Evolutionary conservation across 2,888 invertebrate genomes (phyloP).

Genomic region (Clitarchus hookeri): DNA sequence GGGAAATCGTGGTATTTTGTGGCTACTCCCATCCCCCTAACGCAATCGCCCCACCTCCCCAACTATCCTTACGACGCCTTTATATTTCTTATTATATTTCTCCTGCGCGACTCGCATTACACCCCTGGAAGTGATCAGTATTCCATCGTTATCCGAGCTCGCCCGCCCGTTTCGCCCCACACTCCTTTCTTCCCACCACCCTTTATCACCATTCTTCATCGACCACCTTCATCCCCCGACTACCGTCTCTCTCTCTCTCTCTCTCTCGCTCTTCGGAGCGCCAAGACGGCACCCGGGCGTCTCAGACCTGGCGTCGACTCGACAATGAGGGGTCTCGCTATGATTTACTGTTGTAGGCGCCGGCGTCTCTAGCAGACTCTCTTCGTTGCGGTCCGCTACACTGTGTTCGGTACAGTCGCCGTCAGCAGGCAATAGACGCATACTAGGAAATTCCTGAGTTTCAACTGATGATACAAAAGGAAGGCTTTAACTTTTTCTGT

Average conservation of each 20-base stretch:
- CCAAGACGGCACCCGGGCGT: conserved; percentile 16
- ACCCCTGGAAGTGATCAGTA: conserved; percentile 31
- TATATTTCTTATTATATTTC: conserved; percentile 23
- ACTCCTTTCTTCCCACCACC: neutral
- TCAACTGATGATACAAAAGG: too few species aligned
- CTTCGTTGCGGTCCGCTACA: too few species aligned
- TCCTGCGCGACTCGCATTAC: neutral
- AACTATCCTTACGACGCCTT: conserved; percentile 12
- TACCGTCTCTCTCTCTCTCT: too few species aligned
- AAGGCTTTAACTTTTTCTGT: too few species aligned
- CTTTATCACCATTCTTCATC: conserved; percentile 22
- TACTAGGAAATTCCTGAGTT: too few species aligned
- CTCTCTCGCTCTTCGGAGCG: neutral
- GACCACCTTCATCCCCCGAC: neutral
- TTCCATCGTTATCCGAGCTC: conserved; percentile 23
- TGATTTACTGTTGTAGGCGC: neutral
- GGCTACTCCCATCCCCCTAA: neutral
- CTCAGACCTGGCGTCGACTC: neutral
- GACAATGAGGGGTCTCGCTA: neutral
- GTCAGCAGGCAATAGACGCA: too few species aligned
- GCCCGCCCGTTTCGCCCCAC: neutral
- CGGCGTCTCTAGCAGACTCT: neutral
- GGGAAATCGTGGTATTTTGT: neutral
- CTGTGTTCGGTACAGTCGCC: too few species aligned
- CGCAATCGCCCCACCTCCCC: neutral